These are phyloP conservation scores for Prenolepis imparis DNA, from an alignment of 2,888 invertebrate genomes.

Conservation along the genomic window DNA sequence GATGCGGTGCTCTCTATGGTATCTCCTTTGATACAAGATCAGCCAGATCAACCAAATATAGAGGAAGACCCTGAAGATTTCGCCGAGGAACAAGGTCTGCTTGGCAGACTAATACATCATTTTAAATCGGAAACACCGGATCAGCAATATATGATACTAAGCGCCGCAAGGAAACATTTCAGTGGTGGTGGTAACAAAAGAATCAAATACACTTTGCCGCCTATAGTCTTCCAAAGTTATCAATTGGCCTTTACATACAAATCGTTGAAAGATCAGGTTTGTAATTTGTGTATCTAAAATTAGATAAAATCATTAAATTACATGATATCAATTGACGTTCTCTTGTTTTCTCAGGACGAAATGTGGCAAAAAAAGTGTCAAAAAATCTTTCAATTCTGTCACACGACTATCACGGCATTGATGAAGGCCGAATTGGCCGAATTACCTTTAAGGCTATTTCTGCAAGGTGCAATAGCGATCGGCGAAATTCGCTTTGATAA, in stretches of 20 bases:
- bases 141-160: conserved; percentile 96
- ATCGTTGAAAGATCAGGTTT: conserved; percentile 91
- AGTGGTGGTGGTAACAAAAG: conserved; percentile 96
- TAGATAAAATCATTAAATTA: neutral
- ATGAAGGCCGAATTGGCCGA: conserved; percentile 98
- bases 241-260: conserved; percentile 95
- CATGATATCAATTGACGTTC: neutral
- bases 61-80: conserved; percentile 96
- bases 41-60: conserved; percentile 90
- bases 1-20: conserved; percentile 93
- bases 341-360: conserved; percentile 90
- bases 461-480: conserved; percentile 98
- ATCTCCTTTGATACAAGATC: conserved; percentile 94
- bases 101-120: conserved; percentile 95
- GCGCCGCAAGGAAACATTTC: conserved; percentile 95
- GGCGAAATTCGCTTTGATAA: conserved; percentile 97
- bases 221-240: conserved; percentile 97
- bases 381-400: conserved; percentile 99
- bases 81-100: conserved; percentile 97
- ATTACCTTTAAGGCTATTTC: conserved; percentile 95
- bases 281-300: conserved; percentile 56
- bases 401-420: conserved; percentile 96
- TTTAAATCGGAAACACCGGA: conserved; percentile 93
- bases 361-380: conserved; percentile 99
- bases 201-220: conserved; percentile 96